Evolutionary conservation across 2,113 vertebrate species (phyloP).

Genomic region (Girardinichthys multiradiatus): DNA sequence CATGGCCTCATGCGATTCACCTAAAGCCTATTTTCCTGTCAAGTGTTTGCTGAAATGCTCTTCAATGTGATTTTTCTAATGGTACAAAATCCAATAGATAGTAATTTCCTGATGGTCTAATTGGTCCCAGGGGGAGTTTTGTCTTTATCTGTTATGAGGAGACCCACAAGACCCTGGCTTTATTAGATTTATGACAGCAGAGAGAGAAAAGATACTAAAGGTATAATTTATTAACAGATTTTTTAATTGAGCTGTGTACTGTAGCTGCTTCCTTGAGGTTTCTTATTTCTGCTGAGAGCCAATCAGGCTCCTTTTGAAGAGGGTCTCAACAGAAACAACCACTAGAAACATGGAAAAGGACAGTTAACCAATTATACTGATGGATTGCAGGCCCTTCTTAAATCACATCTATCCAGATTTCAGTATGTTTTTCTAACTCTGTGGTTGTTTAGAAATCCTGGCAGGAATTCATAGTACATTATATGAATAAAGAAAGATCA

Average conservation of each 20-base stretch:
- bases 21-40: slow-evolving; percentile 39
- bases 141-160: slow-evolving; percentile 73
- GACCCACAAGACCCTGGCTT: slow-evolving; percentile 66
- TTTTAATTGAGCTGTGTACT: slow-evolving; percentile 52
- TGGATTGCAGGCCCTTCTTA: background rate
- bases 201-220: slow-evolving; percentile 70
- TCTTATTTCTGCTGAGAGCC: slow-evolving; percentile 24
- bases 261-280: slow-evolving; percentile 40
- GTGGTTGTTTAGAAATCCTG: background rate
- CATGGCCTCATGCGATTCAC: slow-evolving; percentile 1
- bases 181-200: slow-evolving; percentile 79
- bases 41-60: slow-evolving; percentile 52
- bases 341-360: slow-evolving; percentile 15
- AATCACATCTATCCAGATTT: background rate
- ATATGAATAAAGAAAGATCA: background rate
- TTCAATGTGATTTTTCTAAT: slow-evolving; percentile 60
- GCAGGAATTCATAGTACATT: background rate
- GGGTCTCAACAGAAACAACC: slow-evolving; percentile 10
- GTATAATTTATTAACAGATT: slow-evolving; percentile 73
- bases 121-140: slow-evolving; percentile 72
- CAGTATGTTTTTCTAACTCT: background rate
- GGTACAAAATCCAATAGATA: slow-evolving; percentile 67
- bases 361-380: slow-evolving; percentile 2
- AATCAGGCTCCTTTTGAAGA: background rate
- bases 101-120: slow-evolving; percentile 78